Evolutionary conservation across 2,797 vertebrate species (phyloP), one percentile per base, ranked within the genome.

Genomic region (Anguilla marmorata): DNA sequence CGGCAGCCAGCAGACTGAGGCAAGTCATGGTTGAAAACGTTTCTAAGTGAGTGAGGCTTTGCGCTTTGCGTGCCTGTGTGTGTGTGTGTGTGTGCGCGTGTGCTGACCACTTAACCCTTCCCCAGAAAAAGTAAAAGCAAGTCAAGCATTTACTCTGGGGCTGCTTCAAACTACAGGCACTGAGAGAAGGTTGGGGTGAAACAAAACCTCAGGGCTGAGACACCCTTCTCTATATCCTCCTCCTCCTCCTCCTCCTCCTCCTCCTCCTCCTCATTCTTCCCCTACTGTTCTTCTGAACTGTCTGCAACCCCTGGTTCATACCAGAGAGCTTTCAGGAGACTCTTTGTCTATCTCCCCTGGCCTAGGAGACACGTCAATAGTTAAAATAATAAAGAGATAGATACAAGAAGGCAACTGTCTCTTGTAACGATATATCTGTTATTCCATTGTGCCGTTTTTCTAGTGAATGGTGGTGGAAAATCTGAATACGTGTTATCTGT

Each of bases 231-330:
- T 85, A 89, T 89, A 56, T 7, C 4, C 63, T 52, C 11, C 48
- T 66, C 6, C 52, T 27, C 72, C 37, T 19, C 21, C 50, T 50
- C 11, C 48, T 66, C 6, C 52, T 27, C 72, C 37, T 19, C 21
- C 56, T 6, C 4, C 63, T 33, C 9, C 12, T 50, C 2, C n/a
- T n/a, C n/a, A n/a, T n/a, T n/a, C n/a, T n/a, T n/a, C 33, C 16
- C 87, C 66, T 45, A 63, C 37, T 52, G 86, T 37, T 87, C 88
- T 54, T 85, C 88, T 92, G 87, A 91, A 92, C 91, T 89, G 89
- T 90, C 88, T 90, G 58, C 83, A 88, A 93, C 89, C 91, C 88
- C 86, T 0, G 69, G 33, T 87, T 89, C 82, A 33, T 89, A 60
- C 87, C 74, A 90, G 85, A 85, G 80, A 9, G 85, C 84, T 82